Evolutionary conservation across 2,797 vertebrate species (phyloP).

Genomic region (Cercopithecus mitis): DNA sequence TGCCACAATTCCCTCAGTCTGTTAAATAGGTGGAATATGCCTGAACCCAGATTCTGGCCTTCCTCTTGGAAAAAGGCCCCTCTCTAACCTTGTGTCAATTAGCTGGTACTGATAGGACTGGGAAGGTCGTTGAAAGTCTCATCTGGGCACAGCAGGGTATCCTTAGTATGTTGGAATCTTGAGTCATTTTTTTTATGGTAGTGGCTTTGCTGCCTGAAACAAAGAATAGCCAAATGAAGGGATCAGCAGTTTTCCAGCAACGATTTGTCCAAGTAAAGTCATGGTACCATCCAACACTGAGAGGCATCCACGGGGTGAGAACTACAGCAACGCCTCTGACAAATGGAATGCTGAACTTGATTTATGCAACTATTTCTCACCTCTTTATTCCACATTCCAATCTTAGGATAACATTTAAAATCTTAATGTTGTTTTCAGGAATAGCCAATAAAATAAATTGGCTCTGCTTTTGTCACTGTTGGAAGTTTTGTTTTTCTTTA

Average conservation of each 20-base stretch:
- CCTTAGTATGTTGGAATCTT: not conserved
- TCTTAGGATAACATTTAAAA: conserved; percentile 41
- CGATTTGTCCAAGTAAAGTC: not conserved
- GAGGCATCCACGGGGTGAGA: rapidly evolving
- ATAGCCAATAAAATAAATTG: conserved; percentile 3
- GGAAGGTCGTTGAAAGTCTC: no score
- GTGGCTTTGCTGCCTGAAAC: not conserved
- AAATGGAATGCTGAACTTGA: not conserved
- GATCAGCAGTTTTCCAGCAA: not conserved
- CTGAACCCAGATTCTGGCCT: not conserved
- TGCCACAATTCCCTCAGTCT: not conserved
- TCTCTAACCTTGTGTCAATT: not conserved
- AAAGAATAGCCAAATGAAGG: not conserved
- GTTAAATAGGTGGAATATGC: not conserved
- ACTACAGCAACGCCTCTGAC: not conserved
- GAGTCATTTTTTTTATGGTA: not conserved
- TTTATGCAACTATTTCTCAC: not conserved
- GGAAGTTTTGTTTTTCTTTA: conserved; percentile 37
- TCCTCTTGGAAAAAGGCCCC: not conserved
- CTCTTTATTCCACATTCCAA: conserved; percentile 43
- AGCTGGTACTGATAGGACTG: not conserved
- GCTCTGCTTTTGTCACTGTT: not conserved
- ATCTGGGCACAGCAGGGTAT: rapidly evolving
- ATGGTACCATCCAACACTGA: not conserved
- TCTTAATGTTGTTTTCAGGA: conserved; percentile 28